A percentile compares a stretch with the other conserved stretches of the same genome.
These are phyloP conservation scores for Hylyphantes graminicola DNA, from an alignment of 1,140 invertebrate genomes.

Conservation along the genomic window DNA sequence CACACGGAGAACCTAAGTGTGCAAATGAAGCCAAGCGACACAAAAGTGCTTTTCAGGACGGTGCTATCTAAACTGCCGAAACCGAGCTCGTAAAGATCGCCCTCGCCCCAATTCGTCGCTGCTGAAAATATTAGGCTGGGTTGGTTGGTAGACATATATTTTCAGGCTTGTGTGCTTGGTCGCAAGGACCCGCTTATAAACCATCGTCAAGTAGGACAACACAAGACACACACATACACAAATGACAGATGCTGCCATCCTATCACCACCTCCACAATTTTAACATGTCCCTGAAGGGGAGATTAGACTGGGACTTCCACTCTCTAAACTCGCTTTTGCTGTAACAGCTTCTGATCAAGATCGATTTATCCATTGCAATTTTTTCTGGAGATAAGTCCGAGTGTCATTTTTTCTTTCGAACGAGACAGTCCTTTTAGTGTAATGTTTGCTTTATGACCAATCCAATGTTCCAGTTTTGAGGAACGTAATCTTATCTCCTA, in stretches of 20 bases:
- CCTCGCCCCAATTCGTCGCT: background rate
- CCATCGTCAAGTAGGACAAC: no score
- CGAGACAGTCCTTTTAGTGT: slow-evolving; percentile 30
- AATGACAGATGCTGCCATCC: no score
- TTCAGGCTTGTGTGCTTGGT: no score
- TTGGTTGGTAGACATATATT: no score
- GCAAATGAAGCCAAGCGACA: background rate
- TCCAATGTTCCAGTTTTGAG: background rate
- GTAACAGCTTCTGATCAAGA: slow-evolving; percentile 19
- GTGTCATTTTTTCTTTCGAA: slow-evolving; percentile 23
- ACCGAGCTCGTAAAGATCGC: slow-evolving; percentile 1
- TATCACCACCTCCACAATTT: no score
- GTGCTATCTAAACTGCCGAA: slow-evolving; percentile 23
- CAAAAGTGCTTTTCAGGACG: slow-evolving; percentile 17
- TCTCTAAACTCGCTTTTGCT: background rate
- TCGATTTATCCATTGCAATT: background rate
- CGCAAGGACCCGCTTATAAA: no score
- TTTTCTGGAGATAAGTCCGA: slow-evolving; percentile 32
- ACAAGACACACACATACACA: no score
- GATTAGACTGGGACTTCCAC: no score
- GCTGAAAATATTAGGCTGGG: no score
- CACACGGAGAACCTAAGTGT: background rate
- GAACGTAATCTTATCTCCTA: no score
- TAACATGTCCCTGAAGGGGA: no score
- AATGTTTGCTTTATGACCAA: slow-evolving; percentile 10